Evolutionary conservation across 2,113 vertebrate genomes (phyloP), one percentile per base, ranked within the genome.

Genomic region (Mastomys coucha): DNA sequence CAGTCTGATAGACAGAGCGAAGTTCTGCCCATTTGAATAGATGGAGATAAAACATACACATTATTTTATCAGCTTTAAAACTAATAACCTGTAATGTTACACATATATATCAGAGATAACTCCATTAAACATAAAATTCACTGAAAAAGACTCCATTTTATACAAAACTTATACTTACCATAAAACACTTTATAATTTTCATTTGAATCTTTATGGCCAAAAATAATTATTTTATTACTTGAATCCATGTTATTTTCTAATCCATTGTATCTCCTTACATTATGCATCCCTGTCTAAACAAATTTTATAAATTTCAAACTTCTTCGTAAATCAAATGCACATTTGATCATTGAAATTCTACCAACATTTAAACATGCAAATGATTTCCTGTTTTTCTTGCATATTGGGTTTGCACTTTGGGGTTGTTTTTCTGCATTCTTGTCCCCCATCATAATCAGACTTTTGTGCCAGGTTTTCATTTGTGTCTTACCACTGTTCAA

Each of bases 201-300:
- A 91, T 89, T 93, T n/a, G 93, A 81, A 95, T 96, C 19, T 93
- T 90, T 94, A 75, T 89, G 56, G 39, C 10, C 42, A 91, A 73
- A 91, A 93, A 26, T 93, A 82, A 93, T 88, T 69, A 60, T 67
- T 70, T 63, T 39, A 69, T 45, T 65, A 11, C 14, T 91, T 81
- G 28, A 92, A 91, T 92, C 73, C 8, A 69, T 19, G 36, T 77
- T 70, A 24, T 81, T 14, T 73, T 96, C 7, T 81, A 88, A 69
- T 91, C 42, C 60, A 94, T 24, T 93, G 31, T 65, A 45, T 92
- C 85, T 78, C 63, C 31, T 92, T 82, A 91, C 5, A 72, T 96
- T 92, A 49, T 89, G 0, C 2, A 77, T 89, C 24, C 14, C 14
- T 88, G 16, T 16, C 75, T 60, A 10, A 65, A 89, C 31, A 73